These are phyloP conservation scores for Gavialis gangeticus DNA, from an alignment of 2,113 vertebrate species.

Conservation along the genomic window DNA sequence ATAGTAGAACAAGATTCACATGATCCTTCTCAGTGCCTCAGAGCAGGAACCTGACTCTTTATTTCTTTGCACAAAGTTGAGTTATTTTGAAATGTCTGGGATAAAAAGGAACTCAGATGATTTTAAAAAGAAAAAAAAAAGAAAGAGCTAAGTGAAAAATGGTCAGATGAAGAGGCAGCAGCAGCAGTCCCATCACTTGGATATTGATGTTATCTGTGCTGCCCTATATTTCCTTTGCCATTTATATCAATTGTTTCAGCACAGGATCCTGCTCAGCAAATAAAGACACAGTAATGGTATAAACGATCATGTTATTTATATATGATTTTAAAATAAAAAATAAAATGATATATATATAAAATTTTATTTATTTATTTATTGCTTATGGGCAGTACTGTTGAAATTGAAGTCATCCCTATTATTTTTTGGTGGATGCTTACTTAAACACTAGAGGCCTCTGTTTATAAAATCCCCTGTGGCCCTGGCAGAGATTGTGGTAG, in stretches of 20 bases:
- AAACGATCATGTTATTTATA: background rate
- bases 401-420: background rate
- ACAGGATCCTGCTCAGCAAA: background rate
- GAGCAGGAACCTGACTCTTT: background rate
- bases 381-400: background rate
- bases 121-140: background rate
- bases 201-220: background rate
- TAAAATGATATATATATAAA: background rate
- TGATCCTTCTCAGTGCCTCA: background rate
- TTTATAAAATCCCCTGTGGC: background rate
- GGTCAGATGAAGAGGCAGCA: background rate
- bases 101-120: background rate
- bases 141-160: background rate
- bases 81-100: background rate
- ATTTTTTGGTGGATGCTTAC: background rate
- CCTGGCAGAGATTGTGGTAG: background rate
- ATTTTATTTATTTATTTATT: background rate
- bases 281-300: background rate
- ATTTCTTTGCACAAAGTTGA: background rate
- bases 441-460: background rate
- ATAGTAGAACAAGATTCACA: background rate
- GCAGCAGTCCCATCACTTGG: background rate
- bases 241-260: background rate
- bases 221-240: background rate
- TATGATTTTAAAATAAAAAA: no score